Conservation (phyloP, 2,113 vertebrate genomes). For the Psammodynastes pulverulentus region DNA sequence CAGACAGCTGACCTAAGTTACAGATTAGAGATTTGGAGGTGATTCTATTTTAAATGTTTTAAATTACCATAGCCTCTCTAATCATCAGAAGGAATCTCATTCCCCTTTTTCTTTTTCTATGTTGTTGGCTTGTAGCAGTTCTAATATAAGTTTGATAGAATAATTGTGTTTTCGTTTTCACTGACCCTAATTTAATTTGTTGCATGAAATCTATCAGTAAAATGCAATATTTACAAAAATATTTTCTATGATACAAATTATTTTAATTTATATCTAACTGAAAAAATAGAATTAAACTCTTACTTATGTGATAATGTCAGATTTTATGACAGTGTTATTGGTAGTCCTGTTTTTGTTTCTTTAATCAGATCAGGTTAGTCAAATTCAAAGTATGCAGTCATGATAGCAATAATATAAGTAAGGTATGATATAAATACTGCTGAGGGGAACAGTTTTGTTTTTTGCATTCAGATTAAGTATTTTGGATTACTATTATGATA, state of each 20-base stretch:
- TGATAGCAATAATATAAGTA: not conserved
- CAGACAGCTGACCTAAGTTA: slow-evolving; percentile 93
- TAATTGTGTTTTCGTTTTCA: slow-evolving; percentile 72
- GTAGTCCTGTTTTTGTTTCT: not conserved
- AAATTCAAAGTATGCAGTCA: fast-evolving
- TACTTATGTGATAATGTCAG: not conserved
- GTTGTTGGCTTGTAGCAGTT: slow-evolving; percentile 41
- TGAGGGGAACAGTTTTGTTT: not conserved
- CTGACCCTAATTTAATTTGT: slow-evolving; percentile 70
- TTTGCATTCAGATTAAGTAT: fast-evolving
- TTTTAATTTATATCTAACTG: not conserved
- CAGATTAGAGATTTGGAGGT: slow-evolving; percentile 81
- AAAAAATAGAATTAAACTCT: not conserved
- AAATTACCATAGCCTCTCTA: slow-evolving; percentile 85
- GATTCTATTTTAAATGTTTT: slow-evolving; percentile 90
- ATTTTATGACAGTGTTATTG: not conserved
- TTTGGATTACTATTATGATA: fast-evolving
- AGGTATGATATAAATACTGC: fast-evolving
- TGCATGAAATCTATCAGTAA: slow-evolving; percentile 67
- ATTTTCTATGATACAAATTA: slow-evolving; percentile 10
- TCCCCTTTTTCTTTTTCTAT: slow-evolving; percentile 2
- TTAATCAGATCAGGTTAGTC: not conserved
- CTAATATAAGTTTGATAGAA: slow-evolving; percentile 66
- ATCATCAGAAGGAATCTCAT: slow-evolving; percentile 84
- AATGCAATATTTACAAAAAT: slow-evolving; percentile 1